Base-by-base conservation (phyloP, 2,888 invertebrate genomes). In the Amphimallon solstitiale region DNA sequence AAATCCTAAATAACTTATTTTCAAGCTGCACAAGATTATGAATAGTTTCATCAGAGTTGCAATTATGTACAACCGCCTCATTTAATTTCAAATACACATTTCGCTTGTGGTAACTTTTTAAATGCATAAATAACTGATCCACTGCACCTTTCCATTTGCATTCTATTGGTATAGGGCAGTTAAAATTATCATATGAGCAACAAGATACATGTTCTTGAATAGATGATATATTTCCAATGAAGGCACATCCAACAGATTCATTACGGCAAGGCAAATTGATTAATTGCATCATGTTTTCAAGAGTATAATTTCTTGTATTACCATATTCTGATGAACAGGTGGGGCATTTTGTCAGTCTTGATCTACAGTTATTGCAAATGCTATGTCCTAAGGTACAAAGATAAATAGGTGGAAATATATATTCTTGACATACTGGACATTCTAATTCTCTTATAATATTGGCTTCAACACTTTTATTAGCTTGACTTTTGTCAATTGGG, bases 371-470 rank as follows among this genome's bases (percentile, higher is more conserved):
- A 6, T 43, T 60, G 23, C 70, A 70, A 21, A 70, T 46, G 51
- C 68, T 68, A 40, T 70, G 70, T 6, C 70, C 70, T 3, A 38
- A 62, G 0, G 37, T 34, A 35, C 70, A 70, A 43, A 68, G 64
- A 35, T 40, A 68, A 49, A 70, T 70, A 5, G 68, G 68, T 1
- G 70, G 59, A 9, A 59, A 40, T 68, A 70, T 70, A n/a, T 63
- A 66, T 56, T 66, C 64, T 19, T 68, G 64, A n/a, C 70, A 70
- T 2, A 70, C 66, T 5, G 70, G 70, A 15, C 70, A 70, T 51
- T 70, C 66, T 1, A 70, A 29, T 54, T 63, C 54, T n/a, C 35
- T 6, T n/a, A 63, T 29, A 2, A 63, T 17, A 45, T 34, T 54
- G 15, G 7, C 10, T 6, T 52, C 14, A n/a, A 51, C 34, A 10